These are phyloP conservation scores for Agelaius tricolor DNA, from an alignment of 2,113 vertebrate genomes.

Conservation along the genomic window DNA sequence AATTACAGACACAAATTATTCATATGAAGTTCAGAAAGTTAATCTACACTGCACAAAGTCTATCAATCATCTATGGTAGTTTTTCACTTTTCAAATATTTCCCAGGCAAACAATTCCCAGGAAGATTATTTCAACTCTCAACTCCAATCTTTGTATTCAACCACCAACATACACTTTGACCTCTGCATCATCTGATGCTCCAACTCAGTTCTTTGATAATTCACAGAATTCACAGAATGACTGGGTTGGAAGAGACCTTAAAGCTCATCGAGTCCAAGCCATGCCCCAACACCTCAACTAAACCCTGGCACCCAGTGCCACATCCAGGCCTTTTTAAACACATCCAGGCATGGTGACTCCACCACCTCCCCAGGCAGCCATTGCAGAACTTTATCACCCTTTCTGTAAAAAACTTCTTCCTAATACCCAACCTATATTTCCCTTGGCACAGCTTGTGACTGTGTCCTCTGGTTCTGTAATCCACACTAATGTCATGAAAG, in stretches of 20 bases:
- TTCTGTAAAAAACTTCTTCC: background rate
- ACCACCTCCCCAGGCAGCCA: background rate
- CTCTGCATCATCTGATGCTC: background rate
- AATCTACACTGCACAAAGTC: background rate
- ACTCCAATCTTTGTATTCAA: background rate
- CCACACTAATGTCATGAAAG: background rate
- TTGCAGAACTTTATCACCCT: background rate
- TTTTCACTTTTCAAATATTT: background rate
- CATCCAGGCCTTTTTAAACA: background rate
- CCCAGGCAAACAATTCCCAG: background rate
- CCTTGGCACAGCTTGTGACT: background rate
- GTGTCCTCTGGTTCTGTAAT: background rate
- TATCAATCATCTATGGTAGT: background rate
- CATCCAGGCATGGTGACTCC: background rate
- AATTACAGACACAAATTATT: background rate
- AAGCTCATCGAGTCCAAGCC: background rate
- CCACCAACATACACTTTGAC: background rate
- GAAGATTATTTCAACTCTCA: background rate
- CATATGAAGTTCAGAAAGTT: background rate
- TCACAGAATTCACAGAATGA: background rate
- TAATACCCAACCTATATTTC: background rate
- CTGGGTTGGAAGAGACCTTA: background rate
- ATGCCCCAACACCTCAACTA: background rate
- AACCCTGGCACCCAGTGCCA: background rate
- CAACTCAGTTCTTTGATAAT: background rate